These are phyloP conservation scores for Sceliomorpha sp. DNA, from an alignment of 2,888 invertebrate species.

Conservation along the genomic window DNA sequence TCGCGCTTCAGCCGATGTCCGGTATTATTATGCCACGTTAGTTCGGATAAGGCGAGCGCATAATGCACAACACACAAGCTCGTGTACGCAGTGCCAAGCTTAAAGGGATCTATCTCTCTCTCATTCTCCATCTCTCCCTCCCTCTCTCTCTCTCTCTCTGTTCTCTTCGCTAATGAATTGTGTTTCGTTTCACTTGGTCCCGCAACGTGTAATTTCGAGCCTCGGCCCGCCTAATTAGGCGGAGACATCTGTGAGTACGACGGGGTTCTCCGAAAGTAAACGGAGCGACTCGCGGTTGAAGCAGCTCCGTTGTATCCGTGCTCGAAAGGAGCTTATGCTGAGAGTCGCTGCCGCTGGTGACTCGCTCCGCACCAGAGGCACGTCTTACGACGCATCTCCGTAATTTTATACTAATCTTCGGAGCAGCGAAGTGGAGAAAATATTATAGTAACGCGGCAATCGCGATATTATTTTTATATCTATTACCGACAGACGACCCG, in stretches of 20 bases:
- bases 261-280: conserved; percentile 48
- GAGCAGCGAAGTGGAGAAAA: conserved; percentile 65
- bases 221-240: conserved; percentile 72
- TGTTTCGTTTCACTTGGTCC: conserved; percentile 74
- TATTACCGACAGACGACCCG: conserved; percentile 61
- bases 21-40: conserved; percentile 52
- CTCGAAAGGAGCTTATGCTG: conserved; percentile 24
- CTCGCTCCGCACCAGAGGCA: conserved; percentile 60
- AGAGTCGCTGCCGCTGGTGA: conserved; percentile 57
- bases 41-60: conserved; percentile 46
- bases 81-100: conserved; percentile 59
- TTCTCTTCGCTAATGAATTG: conserved; percentile 75
- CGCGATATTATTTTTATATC: conserved; percentile 75
- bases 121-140: too few species aligned
- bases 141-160: too few species aligned
- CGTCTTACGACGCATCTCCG: conserved; percentile 67
- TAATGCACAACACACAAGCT: conserved; percentile 43
- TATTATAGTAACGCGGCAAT: conserved; percentile 71
- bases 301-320: too few species aligned
- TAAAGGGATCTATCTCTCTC: too few species aligned
- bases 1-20: conserved; percentile 43
- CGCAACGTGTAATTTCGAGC: conserved; percentile 75
- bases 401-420: conserved; percentile 76
- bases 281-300: conserved; percentile 11
- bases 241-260: conserved; percentile 73